Conservation (phyloP, 2,113 vertebrate species). For the Rhabdomys dilectus region DNA sequence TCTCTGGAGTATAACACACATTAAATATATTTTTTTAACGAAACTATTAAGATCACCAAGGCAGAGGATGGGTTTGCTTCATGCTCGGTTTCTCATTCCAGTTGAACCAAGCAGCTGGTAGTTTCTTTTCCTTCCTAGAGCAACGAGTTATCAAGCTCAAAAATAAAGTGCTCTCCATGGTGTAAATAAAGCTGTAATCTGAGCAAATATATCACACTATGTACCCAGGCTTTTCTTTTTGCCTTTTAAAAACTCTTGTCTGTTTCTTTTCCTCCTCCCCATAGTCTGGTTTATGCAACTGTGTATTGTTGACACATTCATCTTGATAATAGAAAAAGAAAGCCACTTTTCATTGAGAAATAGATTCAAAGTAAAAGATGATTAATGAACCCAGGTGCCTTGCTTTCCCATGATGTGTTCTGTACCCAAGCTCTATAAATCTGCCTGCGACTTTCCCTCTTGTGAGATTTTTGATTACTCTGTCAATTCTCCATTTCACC, state of each 20-base stretch:
- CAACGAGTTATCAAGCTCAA: constrained; percentile 71
- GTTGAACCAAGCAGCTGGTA: neutral
- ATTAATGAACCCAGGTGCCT: constrained; percentile 43
- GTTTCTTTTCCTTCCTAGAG: constrained; percentile 58
- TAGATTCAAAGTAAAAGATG: constrained; percentile 74
- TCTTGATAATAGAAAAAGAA: constrained; percentile 81
- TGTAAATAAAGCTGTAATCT: constrained; percentile 79
- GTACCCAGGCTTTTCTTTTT: constrained; percentile 6
- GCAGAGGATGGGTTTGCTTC: constrained; percentile 43
- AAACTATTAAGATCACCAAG: neutral
- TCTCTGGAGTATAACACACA: constrained; percentile 53
- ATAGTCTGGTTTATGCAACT: constrained; percentile 4
- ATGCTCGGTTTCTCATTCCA: neutral
- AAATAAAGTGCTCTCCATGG: constrained; percentile 68
- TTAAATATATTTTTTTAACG: constrained; percentile 12
- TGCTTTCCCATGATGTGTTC: constrained; percentile 18
- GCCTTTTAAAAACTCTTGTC: neutral
- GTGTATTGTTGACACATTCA: constrained; percentile 73
- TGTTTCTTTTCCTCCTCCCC: neutral
- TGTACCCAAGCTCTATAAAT: neutral
- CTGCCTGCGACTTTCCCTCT: neutral
- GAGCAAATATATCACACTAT: constrained; percentile 71
- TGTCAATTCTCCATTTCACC: neutral
- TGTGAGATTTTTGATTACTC: neutral
- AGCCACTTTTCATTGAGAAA: constrained; percentile 77